Conservation (phyloP, 1,140 invertebrate genomes). For the Latrodectus geometricus region DNA sequence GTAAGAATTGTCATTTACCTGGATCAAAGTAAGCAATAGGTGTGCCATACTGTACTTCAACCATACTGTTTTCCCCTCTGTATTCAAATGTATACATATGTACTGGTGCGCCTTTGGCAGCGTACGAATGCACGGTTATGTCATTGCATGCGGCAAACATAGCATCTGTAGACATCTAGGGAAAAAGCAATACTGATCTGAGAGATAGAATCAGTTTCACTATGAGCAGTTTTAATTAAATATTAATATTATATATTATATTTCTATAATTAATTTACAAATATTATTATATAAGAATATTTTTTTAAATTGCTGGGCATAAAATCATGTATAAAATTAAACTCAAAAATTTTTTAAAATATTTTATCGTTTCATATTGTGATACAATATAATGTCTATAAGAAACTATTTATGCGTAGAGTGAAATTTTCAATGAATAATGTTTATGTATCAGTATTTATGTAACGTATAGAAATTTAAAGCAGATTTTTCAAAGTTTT, state of each 20-base stretch:
- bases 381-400: too few relatives aligned
- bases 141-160: constrained; percentile 64
- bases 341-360: too few relatives aligned
- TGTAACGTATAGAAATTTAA: too few relatives aligned
- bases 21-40: constrained; percentile 54
- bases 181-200: background rate
- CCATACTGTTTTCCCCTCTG: constrained; percentile 67
- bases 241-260: background rate
- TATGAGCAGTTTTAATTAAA: too few relatives aligned
- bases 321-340: too few relatives aligned
- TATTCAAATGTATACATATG: constrained; percentile 68
- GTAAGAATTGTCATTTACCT: constrained; percentile 9
- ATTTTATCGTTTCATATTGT: too few relatives aligned
- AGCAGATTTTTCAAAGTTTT: too few relatives aligned
- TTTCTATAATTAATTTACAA: background rate
- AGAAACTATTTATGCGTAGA: too few relatives aligned
- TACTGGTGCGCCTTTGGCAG: constrained; percentile 62
- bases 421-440: too few relatives aligned
- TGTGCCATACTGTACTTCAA: constrained; percentile 66
- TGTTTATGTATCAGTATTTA: too few relatives aligned
- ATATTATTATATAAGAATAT: background rate
- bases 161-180: constrained; percentile 64
- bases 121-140: constrained; percentile 60
- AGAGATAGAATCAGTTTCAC: too few relatives aligned
- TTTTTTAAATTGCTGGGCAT: background rate